Conservation (phyloP, 1,140 invertebrate genomes). For the Bombus breviceps region DNA sequence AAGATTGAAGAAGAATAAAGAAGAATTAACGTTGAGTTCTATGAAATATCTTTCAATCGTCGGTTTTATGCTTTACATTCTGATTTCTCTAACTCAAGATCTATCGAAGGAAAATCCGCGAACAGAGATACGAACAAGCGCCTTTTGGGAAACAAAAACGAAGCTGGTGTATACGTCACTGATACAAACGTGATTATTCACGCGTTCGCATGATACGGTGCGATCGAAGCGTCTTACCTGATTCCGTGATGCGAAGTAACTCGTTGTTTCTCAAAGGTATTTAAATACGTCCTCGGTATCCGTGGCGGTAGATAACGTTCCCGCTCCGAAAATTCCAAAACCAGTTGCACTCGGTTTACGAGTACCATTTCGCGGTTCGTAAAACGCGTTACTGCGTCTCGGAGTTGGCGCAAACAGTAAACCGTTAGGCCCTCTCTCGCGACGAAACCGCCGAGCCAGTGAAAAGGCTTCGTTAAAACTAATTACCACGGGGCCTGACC, state of each 20-base stretch:
- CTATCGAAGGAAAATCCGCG: neutral
- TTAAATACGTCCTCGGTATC: neutral
- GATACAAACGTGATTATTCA: slow-evolving; percentile 25
- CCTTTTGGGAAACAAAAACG: neutral
- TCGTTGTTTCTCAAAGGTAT: neutral
- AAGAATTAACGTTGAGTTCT: too few relatives aligned
- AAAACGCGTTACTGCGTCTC: slow-evolving; percentile 19
- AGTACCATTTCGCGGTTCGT: slow-evolving; percentile 19
- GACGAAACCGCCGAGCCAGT: neutral
- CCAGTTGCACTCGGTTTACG: neutral
- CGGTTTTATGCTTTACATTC: too few relatives aligned
- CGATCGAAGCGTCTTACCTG: neutral
- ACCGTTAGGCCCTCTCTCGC: neutral
- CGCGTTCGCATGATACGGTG: slow-evolving; percentile 4
- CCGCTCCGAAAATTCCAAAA: neutral
- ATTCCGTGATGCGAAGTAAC: neutral
- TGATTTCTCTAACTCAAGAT: too few relatives aligned
- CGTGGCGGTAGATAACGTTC: neutral
- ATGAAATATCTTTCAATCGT: too few relatives aligned
- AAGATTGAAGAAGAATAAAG: too few relatives aligned
- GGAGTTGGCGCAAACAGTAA: neutral
- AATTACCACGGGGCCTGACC: slow-evolving; percentile 21
- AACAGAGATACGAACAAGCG: neutral
- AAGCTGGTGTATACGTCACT: neutral
- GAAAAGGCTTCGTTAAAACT: slow-evolving; percentile 19